These are phyloP conservation scores for Hemaris fuciformis DNA, from an alignment of 2,888 invertebrate species.

Conservation along the genomic window DNA sequence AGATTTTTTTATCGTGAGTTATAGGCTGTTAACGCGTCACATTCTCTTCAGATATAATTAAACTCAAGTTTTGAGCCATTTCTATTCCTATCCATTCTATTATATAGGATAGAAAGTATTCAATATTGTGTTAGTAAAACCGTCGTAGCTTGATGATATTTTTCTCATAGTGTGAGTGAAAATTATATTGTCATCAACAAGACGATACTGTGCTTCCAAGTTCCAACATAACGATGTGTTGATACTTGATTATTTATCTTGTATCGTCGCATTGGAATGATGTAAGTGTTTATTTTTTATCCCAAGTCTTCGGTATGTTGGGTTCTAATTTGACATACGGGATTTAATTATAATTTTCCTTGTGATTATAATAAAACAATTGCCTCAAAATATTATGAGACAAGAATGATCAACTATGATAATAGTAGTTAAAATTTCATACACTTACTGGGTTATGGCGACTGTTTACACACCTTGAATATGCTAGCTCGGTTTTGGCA, in stretches of 20 bases:
- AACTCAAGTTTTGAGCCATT: too few relatives aligned
- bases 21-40: too few relatives aligned
- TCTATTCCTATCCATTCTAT: too few relatives aligned
- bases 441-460: background rate
- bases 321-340: background rate
- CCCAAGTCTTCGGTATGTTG: background rate
- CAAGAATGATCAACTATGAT: background rate
- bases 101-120: too few relatives aligned
- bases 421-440: background rate
- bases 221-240: background rate
- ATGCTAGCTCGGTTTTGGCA: conserved; percentile 42
- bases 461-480: conserved; percentile 41
- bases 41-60: too few relatives aligned
- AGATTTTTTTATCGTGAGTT: too few relatives aligned
- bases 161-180: background rate
- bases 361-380: too few relatives aligned
- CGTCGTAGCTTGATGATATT: background rate
- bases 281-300: background rate
- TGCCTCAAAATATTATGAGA: too few relatives aligned
- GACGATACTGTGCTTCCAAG: background rate
- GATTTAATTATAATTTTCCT: background rate
- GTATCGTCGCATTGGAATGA: background rate
- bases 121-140: background rate
- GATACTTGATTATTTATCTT: background rate
- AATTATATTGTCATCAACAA: background rate